Conservation (phyloP, 2,113 vertebrate species). For the Pimephales promelas region DNA sequence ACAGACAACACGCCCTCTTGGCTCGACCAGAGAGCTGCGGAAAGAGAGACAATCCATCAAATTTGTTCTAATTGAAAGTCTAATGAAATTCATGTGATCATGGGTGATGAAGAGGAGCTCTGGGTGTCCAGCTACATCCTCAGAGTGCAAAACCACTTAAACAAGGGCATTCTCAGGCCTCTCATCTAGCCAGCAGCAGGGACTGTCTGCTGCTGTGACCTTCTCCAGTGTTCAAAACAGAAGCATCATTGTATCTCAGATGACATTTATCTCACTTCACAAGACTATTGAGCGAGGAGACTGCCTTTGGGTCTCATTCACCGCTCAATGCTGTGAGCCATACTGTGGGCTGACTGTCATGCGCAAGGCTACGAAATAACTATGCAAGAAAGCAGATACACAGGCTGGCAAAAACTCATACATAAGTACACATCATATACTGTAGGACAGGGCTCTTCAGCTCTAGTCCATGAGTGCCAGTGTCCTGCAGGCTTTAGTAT, state of each 20-base stretch:
- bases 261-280: constrained; percentile 42
- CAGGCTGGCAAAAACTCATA: neutral
- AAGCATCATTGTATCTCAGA: constrained; percentile 64
- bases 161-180: constrained; percentile 56
- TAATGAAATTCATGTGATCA: constrained; percentile 30
- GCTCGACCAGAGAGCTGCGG: neutral
- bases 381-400: neutral
- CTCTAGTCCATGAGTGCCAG: neutral
- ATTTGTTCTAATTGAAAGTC: constrained; percentile 36
- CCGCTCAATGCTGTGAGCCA: constrained; percentile 15
- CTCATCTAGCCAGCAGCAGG: constrained; percentile 66
- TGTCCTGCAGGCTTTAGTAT: no score
- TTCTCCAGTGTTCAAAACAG: constrained; percentile 67
- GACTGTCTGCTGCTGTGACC: constrained; percentile 68
- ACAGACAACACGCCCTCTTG: neutral
- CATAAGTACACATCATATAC: neutral
- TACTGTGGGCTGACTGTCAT: constrained; percentile 29
- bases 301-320: constrained; percentile 17
- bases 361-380: neutral
- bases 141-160: neutral
- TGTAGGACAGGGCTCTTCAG: neutral
- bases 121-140: constrained; percentile 11
- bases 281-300: constrained; percentile 40
- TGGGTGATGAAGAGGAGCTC: neutral
- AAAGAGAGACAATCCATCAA: constrained; percentile 22